Evolutionary conservation across 2,113 vertebrate species (phyloP).

Genomic region (Spilogale gracilis): DNA sequence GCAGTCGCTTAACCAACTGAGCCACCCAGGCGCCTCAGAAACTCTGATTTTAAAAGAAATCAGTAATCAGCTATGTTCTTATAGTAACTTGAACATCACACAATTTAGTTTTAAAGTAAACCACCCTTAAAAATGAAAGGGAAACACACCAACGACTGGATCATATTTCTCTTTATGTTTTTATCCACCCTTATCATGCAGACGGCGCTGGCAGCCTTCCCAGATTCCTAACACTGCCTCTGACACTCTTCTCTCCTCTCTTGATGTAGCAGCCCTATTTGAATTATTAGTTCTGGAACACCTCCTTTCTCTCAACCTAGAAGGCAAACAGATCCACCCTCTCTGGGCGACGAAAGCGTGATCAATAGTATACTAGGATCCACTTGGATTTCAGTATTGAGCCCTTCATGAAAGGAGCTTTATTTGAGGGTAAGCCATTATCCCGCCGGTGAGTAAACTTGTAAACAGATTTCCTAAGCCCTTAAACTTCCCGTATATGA

Average conservation of each 20-base stretch:
- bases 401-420: not conserved
- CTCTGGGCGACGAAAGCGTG: not conserved
- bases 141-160: constrained; percentile 49
- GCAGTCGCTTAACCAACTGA: no score
- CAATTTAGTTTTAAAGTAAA: constrained; percentile 67
- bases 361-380: not conserved
- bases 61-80: constrained; percentile 59
- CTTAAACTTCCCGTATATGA: not conserved
- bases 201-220: constrained; percentile 73
- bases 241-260: constrained; percentile 69
- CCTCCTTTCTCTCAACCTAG: constrained; percentile 32
- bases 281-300: constrained; percentile 76
- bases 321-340: constrained; percentile 45
- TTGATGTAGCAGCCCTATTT: constrained; percentile 51
- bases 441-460: not conserved
- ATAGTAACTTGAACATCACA: constrained; percentile 51
- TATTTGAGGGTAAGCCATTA: constrained; percentile 20
- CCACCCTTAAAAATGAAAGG: constrained; percentile 62
- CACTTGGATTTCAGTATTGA: not conserved
- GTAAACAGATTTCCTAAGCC: not conserved
- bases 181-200: constrained; percentile 68
- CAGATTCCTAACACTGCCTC: constrained; percentile 69
- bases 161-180: constrained; percentile 70
- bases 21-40: not conserved
- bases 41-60: constrained; percentile 60